Evolutionary conservation across 2,113 vertebrate species (phyloP).

Genomic region (Oryzias woworae): DNA sequence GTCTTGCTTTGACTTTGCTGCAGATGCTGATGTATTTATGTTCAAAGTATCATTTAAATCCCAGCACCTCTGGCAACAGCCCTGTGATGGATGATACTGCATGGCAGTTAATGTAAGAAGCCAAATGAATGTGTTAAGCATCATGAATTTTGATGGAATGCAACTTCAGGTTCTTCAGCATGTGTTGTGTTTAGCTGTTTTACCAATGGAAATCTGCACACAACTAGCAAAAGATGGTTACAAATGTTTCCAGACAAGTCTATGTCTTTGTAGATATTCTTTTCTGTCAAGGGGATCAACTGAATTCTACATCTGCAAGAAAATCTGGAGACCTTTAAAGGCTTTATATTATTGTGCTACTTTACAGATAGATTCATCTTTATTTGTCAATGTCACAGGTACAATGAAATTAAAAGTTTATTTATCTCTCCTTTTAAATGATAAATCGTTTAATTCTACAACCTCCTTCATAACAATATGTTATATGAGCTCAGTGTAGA

Average conservation of each 20-base stretch:
- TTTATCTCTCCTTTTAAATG: background rate
- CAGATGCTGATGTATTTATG: slow-evolving; percentile 28
- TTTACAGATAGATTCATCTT: too few species aligned
- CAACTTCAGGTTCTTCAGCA: slow-evolving; percentile 31
- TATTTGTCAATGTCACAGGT: background rate
- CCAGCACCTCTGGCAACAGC: slow-evolving; percentile 22
- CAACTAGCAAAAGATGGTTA: background rate
- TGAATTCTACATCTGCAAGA: background rate
- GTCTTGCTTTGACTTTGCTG: slow-evolving; percentile 35
- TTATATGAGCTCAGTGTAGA: background rate
- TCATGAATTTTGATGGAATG: slow-evolving; percentile 42
- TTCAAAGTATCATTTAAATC: slow-evolving; percentile 39
- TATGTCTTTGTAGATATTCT: background rate
- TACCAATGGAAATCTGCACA: background rate
- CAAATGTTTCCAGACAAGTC: background rate
- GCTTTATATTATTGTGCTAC: background rate
- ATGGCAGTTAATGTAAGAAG: slow-evolving; percentile 35
- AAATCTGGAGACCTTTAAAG: background rate
- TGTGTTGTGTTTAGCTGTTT: slow-evolving; percentile 14
- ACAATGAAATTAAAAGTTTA: background rate
- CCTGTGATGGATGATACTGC: slow-evolving; percentile 24
- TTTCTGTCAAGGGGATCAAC: background rate
- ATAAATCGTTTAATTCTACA: slow-evolving; percentile 14
- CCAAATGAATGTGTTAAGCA: slow-evolving; percentile 47
- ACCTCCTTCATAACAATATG: slow-evolving; percentile 4